Conservation (phyloP, 2,888 invertebrate genomes). For the Chrysina gloriosa region DNA sequence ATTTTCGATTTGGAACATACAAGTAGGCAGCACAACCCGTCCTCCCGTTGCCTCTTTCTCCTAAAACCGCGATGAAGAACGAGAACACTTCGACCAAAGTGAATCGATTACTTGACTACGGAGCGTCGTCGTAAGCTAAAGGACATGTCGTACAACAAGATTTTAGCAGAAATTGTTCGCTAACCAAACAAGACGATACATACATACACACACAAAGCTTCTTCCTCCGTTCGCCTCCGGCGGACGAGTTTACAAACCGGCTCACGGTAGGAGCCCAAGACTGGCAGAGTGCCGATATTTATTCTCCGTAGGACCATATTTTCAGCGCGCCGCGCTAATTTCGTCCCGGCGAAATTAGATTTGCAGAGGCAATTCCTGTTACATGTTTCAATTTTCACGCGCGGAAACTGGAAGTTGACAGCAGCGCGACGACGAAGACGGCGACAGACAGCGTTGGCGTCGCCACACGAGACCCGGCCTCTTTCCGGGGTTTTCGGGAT, state of each 20-base stretch:
- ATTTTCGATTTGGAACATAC: no score
- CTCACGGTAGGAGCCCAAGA: no score
- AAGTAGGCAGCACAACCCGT: no score
- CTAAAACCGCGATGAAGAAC: no score
- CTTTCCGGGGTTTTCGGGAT: neutral
- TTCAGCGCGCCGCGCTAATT: conserved; percentile 23
- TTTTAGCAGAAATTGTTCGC: neutral
- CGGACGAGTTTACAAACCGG: no score
- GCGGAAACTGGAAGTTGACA: conserved; percentile 1
- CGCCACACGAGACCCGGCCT: neutral
- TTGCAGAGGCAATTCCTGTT: conserved; percentile 24
- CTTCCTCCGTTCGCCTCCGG: no score
- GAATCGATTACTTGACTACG: no score
- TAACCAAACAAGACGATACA: conserved; percentile 17
- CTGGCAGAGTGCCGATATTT: neutral
- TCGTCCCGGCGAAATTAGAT: conserved; percentile 30
- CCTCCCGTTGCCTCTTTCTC: neutral
- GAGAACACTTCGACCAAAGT: no score
- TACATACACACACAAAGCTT: no score
- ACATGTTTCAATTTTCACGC: conserved; percentile 35
- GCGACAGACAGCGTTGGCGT: neutral
- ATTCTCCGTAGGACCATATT: conserved; percentile 2
- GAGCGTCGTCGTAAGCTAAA: neutral
- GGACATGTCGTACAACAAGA: neutral
- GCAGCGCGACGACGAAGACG: no score